These are phyloP conservation scores for Amblyraja radiata DNA, from an alignment of 2,797 vertebrate species.

Conservation along the genomic window DNA sequence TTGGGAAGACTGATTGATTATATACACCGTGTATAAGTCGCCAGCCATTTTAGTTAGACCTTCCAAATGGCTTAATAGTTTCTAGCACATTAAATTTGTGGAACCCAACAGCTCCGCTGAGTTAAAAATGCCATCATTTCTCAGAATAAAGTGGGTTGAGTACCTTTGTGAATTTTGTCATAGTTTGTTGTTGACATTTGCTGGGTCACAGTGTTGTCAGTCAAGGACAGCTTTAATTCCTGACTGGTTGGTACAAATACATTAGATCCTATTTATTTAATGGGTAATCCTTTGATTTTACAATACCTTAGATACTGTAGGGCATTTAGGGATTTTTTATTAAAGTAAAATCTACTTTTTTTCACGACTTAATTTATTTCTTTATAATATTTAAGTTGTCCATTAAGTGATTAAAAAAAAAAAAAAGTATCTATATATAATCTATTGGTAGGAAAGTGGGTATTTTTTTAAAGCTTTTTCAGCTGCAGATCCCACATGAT, in stretches of 20 bases:
- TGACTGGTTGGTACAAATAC: not conserved
- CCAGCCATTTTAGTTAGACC: too few relatives aligned
- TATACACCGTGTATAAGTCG: too few relatives aligned
- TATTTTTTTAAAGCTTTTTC: not conserved
- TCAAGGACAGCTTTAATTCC: not conserved
- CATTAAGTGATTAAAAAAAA: not conserved
- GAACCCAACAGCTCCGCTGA: not conserved
- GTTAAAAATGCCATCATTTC: not conserved
- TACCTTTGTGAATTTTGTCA: not conserved
- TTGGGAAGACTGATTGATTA: too few relatives aligned
- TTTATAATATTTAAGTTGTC: too few relatives aligned
- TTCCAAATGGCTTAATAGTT: too few relatives aligned
- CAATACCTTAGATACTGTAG: not conserved
- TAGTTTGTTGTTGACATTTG: not conserved
- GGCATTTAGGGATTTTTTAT: not conserved
- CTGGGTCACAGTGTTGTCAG: too few relatives aligned
- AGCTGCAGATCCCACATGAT: not conserved
- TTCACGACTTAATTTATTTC: too few relatives aligned
- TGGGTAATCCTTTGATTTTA: not conserved
- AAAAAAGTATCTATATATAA: not conserved
- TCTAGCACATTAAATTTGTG: too few relatives aligned
- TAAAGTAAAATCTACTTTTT: too few relatives aligned
- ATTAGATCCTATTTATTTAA: not conserved
- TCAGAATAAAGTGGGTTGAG: not conserved
- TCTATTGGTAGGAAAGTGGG: not conserved